Evolutionary conservation across 2,113 vertebrate species (phyloP), one percentile per base, ranked within the genome.

Genomic region (Cyprinus carpio): DNA sequence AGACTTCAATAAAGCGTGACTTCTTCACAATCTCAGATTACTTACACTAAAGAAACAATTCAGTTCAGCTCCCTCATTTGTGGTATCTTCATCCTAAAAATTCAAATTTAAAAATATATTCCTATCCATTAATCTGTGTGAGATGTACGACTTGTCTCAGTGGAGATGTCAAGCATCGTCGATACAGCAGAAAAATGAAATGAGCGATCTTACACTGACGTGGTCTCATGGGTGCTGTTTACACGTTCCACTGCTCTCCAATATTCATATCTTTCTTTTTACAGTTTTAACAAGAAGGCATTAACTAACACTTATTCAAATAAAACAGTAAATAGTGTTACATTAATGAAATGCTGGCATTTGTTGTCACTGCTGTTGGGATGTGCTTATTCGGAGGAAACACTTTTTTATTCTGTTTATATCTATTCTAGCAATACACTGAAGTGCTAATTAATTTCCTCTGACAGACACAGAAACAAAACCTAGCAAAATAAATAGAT

Each of bases 161-260:
- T 43, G 46, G 77, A 84, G 81, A 75, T 80, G 82, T 75, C 87
- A 76, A 27, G 62, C 64, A 15, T 62, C 12, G 40, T 43, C 10
- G 62, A 84, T 84, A 60, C 77, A 75, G 69, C 54, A 84, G 71
- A 84, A 85, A 81, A 75, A 86, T 88, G 25, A 88, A 88, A 85
- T 76, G 69, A 84, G 62, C 51, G 40, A 64, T 65, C 40, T 40
- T 15, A 64, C 29, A 78, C 65, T 85, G 75, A 83, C 69, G 23
- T n/a, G 67, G 81, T 88, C 87, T 84, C 87, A 12, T 77, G 80
- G 84, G 87, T 69, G 15, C 81, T 56, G 81, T 79, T 87, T 84
- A 87, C 71, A 87, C 75, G 65, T 87, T 79, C 23, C 67, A 72
- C 56, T 86, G 80, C 81, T 54, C 60, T 85, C 29, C 56, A 77